Evolutionary conservation across 2,797 vertebrate genomes (phyloP).

Genomic region (Babyrousa celebensis): DNA sequence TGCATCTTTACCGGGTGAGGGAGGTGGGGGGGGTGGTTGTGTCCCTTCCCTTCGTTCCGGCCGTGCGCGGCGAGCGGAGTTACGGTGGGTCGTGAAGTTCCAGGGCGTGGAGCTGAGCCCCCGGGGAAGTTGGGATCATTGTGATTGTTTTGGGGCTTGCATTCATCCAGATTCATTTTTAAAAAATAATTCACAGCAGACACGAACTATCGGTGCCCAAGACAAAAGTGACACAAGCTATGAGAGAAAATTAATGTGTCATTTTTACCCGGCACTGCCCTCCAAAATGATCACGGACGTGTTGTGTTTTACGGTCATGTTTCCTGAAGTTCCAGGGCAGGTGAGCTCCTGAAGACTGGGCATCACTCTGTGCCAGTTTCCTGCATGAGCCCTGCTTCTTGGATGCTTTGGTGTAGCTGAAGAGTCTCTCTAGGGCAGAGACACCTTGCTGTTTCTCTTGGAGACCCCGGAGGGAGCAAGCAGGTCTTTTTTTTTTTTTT

Average conservation of each 20-base stretch:
- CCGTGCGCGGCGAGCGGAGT: slow-evolving; percentile 55
- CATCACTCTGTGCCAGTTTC: background rate
- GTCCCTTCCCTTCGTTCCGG: background rate
- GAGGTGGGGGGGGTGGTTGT: background rate
- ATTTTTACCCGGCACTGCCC: slow-evolving; percentile 76
- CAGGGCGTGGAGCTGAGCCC: background rate
- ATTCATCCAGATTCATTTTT: slow-evolving; percentile 76
- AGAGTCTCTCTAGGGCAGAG: slow-evolving; percentile 56
- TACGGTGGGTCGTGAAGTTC: background rate
- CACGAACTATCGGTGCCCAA: slow-evolving; percentile 65
- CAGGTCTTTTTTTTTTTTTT: too few relatives aligned
- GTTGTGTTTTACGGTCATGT: slow-evolving; percentile 55
- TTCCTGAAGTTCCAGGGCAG: slow-evolving; percentile 33
- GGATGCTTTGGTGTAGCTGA: slow-evolving; percentile 61
- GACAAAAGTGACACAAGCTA: slow-evolving; percentile 73
- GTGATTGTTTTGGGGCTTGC: slow-evolving; percentile 60
- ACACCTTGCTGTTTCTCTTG: rapidly evolving
- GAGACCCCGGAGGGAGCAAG: background rate
- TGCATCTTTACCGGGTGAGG: rapidly evolving
- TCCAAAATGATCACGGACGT: slow-evolving; percentile 31
- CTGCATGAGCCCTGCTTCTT: background rate
- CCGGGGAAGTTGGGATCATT: background rate
- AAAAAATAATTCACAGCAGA: slow-evolving; percentile 77
- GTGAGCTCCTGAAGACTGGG: background rate
- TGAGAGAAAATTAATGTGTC: slow-evolving; percentile 70